Base-by-base conservation (phyloP, 1,140 invertebrate species). In the Medauroidea extradentata region DNA sequence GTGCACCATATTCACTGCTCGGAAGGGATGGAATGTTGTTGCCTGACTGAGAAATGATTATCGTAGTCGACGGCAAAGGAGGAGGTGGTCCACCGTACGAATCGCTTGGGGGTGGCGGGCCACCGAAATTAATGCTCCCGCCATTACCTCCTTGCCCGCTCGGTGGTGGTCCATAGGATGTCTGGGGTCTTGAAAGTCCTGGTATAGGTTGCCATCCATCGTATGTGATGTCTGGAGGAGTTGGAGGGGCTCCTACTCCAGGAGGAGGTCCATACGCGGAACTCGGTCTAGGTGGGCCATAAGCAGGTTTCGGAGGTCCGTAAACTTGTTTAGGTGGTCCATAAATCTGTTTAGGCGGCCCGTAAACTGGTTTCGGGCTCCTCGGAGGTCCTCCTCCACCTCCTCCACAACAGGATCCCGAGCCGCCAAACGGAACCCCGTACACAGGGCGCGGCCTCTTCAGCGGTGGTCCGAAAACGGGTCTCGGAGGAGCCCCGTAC, bases 121-220 rank as follows among this genome's bases (percentile, higher is more conserved):
- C 57, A 21, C 11, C 11, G 13, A 16, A 25, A 18, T 25, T 38
- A 18, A 18, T 13, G 7, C 23, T 41, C 7, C 13, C 21, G 5
- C 56, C 56, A 5, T 14, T 19, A 2, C 19, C 18, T 11, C 16
- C 41, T 13, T 13, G 11, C 16, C 46, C 46, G 16, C 52, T 44
- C 14, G 41, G 52, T 16, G 59, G 59, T n/a, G 59, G 59, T 1
- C 59, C 59, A 49, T 60, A 60, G 1, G 59, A 60, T 23, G 38
- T 39, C 2, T 14, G 34, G 13, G 53, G 53, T 5, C 11, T 8
- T 7, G 43, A 23, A 14, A 53, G 48, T 16, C 57, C 57, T 25
- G 87, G 83, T 43, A 91, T 90, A 14, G 89, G 89, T 66, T 88
- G 88, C 89, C 89, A 91, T 27, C 89, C 89, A 62, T 91, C 89